phyloP scores from a whole-genome alignment of 2,888 invertebrate genomes.

The Xestoiulus laeticollis region DNA sequence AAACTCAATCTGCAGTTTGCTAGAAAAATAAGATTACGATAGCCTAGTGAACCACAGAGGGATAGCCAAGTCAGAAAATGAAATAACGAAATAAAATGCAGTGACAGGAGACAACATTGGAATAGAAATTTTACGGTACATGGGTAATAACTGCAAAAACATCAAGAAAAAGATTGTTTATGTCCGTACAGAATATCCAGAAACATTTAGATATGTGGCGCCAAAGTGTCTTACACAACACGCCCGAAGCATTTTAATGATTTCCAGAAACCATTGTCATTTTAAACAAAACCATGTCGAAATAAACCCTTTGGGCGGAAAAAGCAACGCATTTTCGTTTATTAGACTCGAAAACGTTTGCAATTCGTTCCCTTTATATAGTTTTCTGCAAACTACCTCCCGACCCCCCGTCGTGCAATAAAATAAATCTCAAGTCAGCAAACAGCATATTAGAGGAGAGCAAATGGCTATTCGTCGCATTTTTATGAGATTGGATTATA shows the following conservation, averaged over 20 bases:
- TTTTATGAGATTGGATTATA: not conserved
- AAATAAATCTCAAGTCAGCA: conserved; percentile 7
- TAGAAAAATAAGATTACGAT: not conserved
- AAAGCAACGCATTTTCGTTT: not conserved
- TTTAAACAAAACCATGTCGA: not conserved
- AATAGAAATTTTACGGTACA: not conserved
- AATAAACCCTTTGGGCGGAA: not conserved
- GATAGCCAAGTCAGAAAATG: not conserved
- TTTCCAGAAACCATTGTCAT: not conserved
- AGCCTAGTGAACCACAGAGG: not conserved
- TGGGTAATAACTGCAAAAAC: not conserved
- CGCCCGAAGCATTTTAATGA: not conserved
- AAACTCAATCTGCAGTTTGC: not conserved
- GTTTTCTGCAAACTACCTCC: not conserved
- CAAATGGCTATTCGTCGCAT: not conserved
- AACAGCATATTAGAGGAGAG: conserved; percentile 3
- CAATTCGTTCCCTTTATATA: not conserved
- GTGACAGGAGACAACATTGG: not conserved
- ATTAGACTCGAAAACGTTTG: not conserved
- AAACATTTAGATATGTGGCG: not conserved
- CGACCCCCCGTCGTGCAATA: not conserved
- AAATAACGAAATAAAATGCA: not conserved
- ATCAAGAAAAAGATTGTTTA: not conserved
- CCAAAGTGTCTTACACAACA: not conserved
- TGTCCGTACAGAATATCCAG: too few relatives aligned